A percentile compares a stretch with the other conserved stretches of the same genome.
phyloP scores from a whole-genome alignment of 2,888 invertebrate species.

The Lucinisca nassula region DNA sequence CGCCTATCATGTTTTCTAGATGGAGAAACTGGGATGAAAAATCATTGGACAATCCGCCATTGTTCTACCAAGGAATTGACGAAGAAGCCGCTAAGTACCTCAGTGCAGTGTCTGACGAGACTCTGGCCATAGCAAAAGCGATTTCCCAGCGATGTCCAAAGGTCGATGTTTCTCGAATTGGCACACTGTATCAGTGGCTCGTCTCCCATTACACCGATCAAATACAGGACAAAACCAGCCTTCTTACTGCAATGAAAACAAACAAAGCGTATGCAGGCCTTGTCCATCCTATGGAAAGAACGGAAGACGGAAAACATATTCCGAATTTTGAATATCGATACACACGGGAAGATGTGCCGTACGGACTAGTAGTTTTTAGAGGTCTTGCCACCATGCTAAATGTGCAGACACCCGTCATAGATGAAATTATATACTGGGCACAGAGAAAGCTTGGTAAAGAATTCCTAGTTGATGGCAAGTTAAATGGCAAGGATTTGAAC shows the following conservation, averaged over 20 bases:
- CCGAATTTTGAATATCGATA: constrained; percentile 76
- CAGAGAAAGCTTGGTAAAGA: constrained; percentile 68
- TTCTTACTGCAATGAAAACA: constrained; percentile 60
- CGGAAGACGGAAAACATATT: constrained; percentile 62
- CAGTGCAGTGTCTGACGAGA: constrained; percentile 68
- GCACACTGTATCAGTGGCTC: constrained; percentile 70
- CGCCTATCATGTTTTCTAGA: constrained; percentile 77
- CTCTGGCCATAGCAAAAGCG: constrained; percentile 59
- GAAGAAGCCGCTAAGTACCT: constrained; percentile 62
- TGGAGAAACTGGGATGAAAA: constrained; percentile 77
- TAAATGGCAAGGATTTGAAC: constrained; percentile 62
- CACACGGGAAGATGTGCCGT: constrained; percentile 74
- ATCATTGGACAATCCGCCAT: constrained; percentile 65
- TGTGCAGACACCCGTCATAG: constrained; percentile 69
- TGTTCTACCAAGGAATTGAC: constrained; percentile 78
- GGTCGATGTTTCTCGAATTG: constrained; percentile 55
- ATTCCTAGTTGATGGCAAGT: constrained; percentile 56
- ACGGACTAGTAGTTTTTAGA: constrained; percentile 71
- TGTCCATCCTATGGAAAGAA: constrained; percentile 69
- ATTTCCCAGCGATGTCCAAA: constrained; percentile 56
- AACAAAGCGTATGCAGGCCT: constrained; percentile 75
- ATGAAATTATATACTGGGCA: constrained; percentile 73
- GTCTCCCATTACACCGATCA: constrained; percentile 65
- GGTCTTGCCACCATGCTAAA: constrained; percentile 71
- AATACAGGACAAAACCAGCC: constrained; percentile 56